Conservation (phyloP, 1,140 invertebrate species). For the Charaxes varanes region DNA sequence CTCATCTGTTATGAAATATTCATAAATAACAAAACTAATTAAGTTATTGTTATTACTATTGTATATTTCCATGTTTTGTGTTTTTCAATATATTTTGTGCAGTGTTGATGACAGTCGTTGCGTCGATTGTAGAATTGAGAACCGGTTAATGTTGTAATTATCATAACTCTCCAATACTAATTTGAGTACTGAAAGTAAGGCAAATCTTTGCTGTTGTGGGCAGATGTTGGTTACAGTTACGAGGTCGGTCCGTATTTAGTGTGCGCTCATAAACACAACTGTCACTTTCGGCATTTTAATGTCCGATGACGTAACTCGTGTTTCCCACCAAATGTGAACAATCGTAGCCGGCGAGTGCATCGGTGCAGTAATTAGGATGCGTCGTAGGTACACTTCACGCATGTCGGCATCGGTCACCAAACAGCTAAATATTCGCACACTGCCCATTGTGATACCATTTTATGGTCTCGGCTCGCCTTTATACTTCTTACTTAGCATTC, state of each 20-base stretch:
- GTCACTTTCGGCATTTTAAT: conserved; percentile 23
- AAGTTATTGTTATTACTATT: too few relatives aligned
- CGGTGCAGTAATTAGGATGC: conserved; percentile 62
- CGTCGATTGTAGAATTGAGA: too few relatives aligned
- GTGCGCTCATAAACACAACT: conserved; percentile 5
- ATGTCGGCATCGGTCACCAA: conserved; percentile 55
- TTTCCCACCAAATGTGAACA: conserved; percentile 45
- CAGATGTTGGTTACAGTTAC: too few relatives aligned
- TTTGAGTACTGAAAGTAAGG: too few relatives aligned
- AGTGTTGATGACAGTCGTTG: too few relatives aligned
- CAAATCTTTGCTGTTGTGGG: too few relatives aligned
- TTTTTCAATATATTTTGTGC: too few relatives aligned
- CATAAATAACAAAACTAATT: background rate
- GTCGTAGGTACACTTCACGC: conserved; percentile 34
- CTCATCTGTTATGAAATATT: background rate
- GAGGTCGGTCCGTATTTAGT: too few relatives aligned
- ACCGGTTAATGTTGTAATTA: too few relatives aligned
- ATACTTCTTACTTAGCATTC: conserved; percentile 65
- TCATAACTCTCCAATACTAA: too few relatives aligned
- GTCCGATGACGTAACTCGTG: conserved; percentile 23
- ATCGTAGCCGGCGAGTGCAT: conserved; percentile 41
- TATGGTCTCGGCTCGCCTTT: conserved; percentile 64
- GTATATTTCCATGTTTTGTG: too few relatives aligned
- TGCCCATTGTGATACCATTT: conserved; percentile 64
- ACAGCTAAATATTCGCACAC: conserved; percentile 67